Evolutionary conservation across 2,797 vertebrate species (phyloP).

Genomic region (Cephalopachus bancanus): DNA sequence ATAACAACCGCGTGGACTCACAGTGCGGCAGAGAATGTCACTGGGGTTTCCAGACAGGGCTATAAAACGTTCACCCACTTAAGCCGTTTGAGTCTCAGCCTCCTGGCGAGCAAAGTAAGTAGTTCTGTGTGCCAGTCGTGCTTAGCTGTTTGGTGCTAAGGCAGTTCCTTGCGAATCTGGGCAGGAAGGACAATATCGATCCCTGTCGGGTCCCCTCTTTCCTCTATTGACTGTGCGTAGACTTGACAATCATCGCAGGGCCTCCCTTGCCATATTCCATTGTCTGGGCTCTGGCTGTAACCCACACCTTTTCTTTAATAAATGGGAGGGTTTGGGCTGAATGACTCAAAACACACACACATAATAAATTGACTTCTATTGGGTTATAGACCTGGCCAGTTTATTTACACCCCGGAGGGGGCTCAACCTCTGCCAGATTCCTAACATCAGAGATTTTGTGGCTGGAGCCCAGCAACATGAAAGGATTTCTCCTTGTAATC

Average conservation of each 20-base stretch:
- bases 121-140: conserved; percentile 71
- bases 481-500: conserved; percentile 81
- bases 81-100: conserved; percentile 52
- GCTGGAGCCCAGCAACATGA: conserved; percentile 77
- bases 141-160: conserved; percentile 60
- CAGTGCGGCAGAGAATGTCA: conserved; percentile 3
- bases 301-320: conserved; percentile 69
- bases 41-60: conserved; percentile 68
- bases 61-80: conserved; percentile 69
- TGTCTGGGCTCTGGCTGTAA: conserved; percentile 53
- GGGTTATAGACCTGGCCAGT: conserved; percentile 59
- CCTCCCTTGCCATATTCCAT: conserved; percentile 21
- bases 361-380: conserved; percentile 6
- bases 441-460: conserved; percentile 77
- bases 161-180: conserved; percentile 50
- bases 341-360: conserved; percentile 57
- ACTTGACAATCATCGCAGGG: neutral
- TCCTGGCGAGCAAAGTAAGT: conserved; percentile 76
- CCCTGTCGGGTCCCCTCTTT: neutral
- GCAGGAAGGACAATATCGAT: neutral
- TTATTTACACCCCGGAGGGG: conserved; percentile 75
- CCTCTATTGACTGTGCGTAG: neutral
- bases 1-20: neutral
- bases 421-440: conserved; percentile 73
- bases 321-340: conserved; percentile 37